Percentiles rank a stretch among this genome's conserved stretches.
phyloP scores from a whole-genome alignment of 2,113 vertebrate genomes.

The Miniopterus natalensis region DNA sequence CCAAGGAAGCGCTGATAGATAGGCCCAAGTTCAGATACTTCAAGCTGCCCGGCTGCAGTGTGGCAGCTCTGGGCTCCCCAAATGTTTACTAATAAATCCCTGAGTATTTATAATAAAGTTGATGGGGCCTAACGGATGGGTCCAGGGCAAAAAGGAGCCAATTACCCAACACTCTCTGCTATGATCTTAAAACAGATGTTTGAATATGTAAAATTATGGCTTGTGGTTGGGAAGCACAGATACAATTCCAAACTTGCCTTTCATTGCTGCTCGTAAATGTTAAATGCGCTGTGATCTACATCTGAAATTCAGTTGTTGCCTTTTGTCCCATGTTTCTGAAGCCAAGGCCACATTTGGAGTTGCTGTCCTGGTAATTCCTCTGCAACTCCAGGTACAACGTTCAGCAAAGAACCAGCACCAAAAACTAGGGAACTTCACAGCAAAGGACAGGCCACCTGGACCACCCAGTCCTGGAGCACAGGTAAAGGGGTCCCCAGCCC shows the following conservation, averaged over 20 bases:
- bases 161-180: slow-evolving; percentile 77
- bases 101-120: slow-evolving; percentile 83
- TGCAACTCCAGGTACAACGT: slow-evolving; percentile 46
- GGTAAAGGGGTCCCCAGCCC: not conserved
- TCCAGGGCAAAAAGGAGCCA: slow-evolving; percentile 73
- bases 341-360: slow-evolving; percentile 41
- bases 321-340: slow-evolving; percentile 56
- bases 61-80: not conserved
- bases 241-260: slow-evolving; percentile 81
- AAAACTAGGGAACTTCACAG: not conserved
- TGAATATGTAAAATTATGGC: slow-evolving; percentile 73
- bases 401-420: not conserved
- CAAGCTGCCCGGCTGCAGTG: fast-evolving
- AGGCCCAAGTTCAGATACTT: not conserved
- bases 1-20: fast-evolving
- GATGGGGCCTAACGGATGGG: slow-evolving; percentile 81
- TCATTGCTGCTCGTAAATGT: slow-evolving; percentile 83
- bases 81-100: slow-evolving; percentile 78
- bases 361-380: slow-evolving; percentile 69
- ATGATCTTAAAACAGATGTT: slow-evolving; percentile 85
- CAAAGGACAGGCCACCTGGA: not conserved
- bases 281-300: slow-evolving; percentile 65
- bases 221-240: slow-evolving; percentile 75
- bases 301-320: slow-evolving; percentile 67
- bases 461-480: not conserved